Conservation (phyloP, 1,140 invertebrate genomes). For the Sarcophaga bullata region DNA sequence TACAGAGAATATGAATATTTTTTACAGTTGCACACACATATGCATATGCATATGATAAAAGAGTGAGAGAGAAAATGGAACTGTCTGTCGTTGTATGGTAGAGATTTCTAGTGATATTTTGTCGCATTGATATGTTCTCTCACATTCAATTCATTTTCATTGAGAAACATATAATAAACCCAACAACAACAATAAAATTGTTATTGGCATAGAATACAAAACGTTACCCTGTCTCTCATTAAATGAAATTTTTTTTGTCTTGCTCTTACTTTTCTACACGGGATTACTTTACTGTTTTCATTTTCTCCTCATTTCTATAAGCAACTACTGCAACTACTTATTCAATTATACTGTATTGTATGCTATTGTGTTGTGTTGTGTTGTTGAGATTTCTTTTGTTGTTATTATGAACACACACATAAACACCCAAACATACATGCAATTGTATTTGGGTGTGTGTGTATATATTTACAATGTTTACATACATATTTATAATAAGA, state of each 20-base stretch:
- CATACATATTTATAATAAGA: too few relatives aligned
- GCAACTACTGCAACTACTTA: conserved; percentile 14
- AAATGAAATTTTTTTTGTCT: too few relatives aligned
- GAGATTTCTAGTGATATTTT: conserved; percentile 1
- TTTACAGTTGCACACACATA: background rate
- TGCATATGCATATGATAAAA: too few relatives aligned
- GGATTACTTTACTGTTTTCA: background rate
- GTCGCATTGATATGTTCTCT: conserved; percentile 5
- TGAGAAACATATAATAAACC: too few relatives aligned
- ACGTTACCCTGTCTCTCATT: background rate
- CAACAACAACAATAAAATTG: too few relatives aligned
- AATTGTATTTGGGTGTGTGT: background rate
- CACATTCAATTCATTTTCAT: too few relatives aligned
- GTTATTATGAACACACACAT: background rate
- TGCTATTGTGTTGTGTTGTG: conserved; percentile 14
- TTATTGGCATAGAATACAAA: too few relatives aligned
- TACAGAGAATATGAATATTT: background rate
- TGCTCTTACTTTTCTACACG: background rate
- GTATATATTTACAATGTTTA: too few relatives aligned
- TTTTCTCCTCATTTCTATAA: background rate
- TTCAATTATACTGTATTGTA: conserved; percentile 12
- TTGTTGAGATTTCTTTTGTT: conserved; percentile 6
- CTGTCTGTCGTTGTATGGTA: too few relatives aligned
- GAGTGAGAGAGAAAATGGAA: too few relatives aligned
- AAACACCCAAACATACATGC: background rate